phyloP scores from a whole-genome alignment of 2,888 invertebrate species.

The Thyatira batis region DNA sequence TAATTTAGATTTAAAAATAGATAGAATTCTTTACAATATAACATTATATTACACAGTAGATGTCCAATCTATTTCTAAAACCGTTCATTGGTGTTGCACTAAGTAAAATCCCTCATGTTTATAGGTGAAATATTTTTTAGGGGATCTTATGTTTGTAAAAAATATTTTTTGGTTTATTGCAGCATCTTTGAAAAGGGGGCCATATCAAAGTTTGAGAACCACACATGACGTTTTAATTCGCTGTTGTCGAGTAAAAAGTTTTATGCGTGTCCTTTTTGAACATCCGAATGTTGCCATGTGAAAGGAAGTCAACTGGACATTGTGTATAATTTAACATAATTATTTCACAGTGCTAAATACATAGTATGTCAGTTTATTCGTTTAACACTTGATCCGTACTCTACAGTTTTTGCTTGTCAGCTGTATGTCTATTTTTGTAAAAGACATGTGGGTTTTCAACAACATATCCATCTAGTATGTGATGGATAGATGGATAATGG shows the following conservation, averaged over 20 bases:
- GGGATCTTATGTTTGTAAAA: no score
- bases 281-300: slow-evolving; percentile 2
- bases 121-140: no score
- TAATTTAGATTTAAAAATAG: no score
- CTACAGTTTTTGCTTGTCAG: background rate
- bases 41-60: no score
- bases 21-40: no score
- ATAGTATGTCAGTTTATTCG: background rate
- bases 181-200: background rate
- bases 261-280: background rate
- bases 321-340: background rate
- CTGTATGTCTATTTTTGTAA: background rate
- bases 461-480: no score
- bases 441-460: no score
- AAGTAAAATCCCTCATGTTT: no score
- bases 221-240: background rate
- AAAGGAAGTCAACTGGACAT: slow-evolving; percentile 4
- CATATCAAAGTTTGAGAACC: background rate
- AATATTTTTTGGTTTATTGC: background rate
- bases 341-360: background rate
- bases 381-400: background rate
- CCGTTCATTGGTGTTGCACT: no score
- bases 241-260: background rate
- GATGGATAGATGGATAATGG: no score
- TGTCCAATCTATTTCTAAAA: no score